phyloP scores from a whole-genome alignment of 2,797 vertebrate genomes.

The Eleutherodactylus coqui region DNA sequence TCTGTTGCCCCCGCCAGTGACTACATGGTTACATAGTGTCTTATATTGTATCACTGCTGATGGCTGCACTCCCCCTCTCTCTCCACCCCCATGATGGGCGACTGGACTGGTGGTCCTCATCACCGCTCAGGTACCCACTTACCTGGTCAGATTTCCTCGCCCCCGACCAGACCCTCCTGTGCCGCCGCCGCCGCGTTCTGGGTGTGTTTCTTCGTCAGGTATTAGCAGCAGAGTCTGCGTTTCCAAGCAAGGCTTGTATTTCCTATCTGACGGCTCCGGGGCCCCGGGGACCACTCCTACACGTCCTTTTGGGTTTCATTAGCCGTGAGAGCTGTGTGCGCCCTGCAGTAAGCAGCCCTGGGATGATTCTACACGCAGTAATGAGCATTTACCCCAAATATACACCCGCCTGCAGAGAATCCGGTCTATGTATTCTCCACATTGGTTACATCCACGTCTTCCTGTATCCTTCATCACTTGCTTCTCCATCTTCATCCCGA shows the following conservation, averaged over 20 bases:
- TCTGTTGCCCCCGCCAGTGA: too few relatives aligned
- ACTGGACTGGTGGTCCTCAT: not conserved
- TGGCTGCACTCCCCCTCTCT: too few relatives aligned
- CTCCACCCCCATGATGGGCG: not conserved
- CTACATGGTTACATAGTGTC: too few relatives aligned
- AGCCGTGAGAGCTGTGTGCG: not conserved
- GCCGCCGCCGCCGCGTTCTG: not conserved
- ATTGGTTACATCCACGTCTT: too few relatives aligned
- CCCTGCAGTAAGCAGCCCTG: not conserved
- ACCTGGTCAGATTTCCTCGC: not conserved
- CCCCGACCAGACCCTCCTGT: not conserved
- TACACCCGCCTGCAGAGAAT: too few relatives aligned
- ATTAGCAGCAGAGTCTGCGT: not conserved
- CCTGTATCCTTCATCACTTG: too few relatives aligned
- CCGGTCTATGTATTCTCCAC: too few relatives aligned
- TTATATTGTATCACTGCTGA: too few relatives aligned
- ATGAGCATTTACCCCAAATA: not conserved
- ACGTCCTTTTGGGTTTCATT: conserved; percentile 52
- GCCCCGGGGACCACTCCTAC: not conserved
- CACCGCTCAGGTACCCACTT: not conserved
- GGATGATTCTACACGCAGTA: too few relatives aligned
- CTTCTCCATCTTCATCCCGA: too few relatives aligned
- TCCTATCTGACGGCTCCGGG: not conserved
- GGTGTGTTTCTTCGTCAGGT: not conserved
- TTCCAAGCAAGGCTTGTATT: not conserved